A percentile compares a stretch with the other conserved stretches of the same genome.
Evolutionary conservation across 2,113 vertebrate genomes (phyloP).

Genomic region (Clarias magur): DNA sequence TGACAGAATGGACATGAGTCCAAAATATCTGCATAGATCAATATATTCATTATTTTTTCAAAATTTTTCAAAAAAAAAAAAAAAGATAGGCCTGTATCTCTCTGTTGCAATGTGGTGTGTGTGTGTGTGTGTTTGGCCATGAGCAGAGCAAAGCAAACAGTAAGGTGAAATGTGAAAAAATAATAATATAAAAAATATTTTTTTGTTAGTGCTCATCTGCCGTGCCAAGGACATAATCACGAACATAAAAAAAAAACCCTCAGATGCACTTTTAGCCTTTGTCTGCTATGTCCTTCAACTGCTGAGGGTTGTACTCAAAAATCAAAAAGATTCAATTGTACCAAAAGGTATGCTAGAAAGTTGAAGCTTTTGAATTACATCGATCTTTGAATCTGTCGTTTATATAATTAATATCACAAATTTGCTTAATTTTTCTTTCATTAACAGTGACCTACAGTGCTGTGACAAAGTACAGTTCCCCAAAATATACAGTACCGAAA

Average conservation of each 20-base stretch:
- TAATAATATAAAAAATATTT: background rate
- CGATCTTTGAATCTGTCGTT: background rate
- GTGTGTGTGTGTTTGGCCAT: background rate
- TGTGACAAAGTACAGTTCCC: too few species aligned
- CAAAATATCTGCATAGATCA: background rate
- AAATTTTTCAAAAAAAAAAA: background rate
- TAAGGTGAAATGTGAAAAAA: background rate
- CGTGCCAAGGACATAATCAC: background rate
- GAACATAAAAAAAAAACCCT: background rate
- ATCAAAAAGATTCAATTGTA: background rate
- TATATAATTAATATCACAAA: background rate
- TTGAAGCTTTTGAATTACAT: background rate
- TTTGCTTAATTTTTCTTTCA: background rate
- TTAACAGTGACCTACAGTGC: background rate
- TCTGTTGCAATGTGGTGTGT: background rate
- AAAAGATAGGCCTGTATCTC: background rate
- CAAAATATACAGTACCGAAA: too few species aligned
- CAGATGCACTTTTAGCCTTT: background rate
- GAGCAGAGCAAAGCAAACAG: background rate
- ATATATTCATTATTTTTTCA: background rate
- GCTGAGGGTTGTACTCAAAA: background rate
- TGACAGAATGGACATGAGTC: background rate
- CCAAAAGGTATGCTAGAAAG: background rate
- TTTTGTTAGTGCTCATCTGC: background rate
- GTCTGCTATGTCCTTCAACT: background rate